Conservation (phyloP, 2,888 invertebrate genomes). For the Xestia rhomboidea region DNA sequence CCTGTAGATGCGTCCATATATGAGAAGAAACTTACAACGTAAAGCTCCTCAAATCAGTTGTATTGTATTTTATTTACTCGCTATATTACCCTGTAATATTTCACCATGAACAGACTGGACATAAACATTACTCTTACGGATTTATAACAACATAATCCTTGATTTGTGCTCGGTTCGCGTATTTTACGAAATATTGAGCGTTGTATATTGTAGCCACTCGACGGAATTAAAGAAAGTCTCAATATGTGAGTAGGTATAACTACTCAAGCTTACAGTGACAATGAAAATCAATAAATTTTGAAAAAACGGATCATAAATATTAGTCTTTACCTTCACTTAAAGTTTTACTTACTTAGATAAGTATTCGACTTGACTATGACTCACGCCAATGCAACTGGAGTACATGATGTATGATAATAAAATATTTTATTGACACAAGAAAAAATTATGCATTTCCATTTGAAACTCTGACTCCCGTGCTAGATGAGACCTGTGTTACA, state of each 20-base stretch:
- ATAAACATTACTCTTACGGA: slow-evolving; percentile 42
- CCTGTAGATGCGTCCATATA: neutral
- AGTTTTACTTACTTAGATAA: neutral
- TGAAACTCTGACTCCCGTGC: too few species aligned
- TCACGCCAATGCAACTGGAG: too few species aligned
- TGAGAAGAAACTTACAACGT: neutral
- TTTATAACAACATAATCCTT: slow-evolving; percentile 55
- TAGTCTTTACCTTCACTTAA: neutral
- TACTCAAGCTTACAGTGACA: slow-evolving; percentile 16
- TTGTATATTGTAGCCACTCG: slow-evolving; percentile 29
- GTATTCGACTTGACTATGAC: neutral
- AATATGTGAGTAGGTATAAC: neutral
- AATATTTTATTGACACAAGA: too few species aligned
- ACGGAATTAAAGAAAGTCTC: slow-evolving; percentile 29
- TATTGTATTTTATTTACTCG: slow-evolving; percentile 26
- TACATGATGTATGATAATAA: too few species aligned
- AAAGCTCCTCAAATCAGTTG: neutral
- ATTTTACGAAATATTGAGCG: slow-evolving; percentile 36
- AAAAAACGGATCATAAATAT: neutral
- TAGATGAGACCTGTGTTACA: too few species aligned
- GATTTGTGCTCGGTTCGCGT: slow-evolving; percentile 44
- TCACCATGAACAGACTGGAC: slow-evolving; percentile 18
- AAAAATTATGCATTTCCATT: too few species aligned
- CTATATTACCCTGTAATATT: slow-evolving; percentile 8
- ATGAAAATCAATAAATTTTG: neutral